Evolutionary conservation across 2,797 vertebrate species (phyloP).

Genomic region (Ptychadena robeensis): DNA sequence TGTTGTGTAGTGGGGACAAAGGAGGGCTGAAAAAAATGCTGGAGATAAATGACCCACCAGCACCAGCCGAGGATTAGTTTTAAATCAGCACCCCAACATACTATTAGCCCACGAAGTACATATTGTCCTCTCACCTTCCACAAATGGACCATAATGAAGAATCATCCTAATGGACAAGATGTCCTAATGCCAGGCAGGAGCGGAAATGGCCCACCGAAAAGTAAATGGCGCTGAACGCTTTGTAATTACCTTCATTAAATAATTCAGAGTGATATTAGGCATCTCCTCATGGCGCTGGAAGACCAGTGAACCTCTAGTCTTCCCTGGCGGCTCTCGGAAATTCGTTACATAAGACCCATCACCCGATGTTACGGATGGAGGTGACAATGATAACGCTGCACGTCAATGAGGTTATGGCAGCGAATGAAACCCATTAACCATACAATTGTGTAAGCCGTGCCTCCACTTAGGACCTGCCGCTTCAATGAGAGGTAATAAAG

Average conservation of each 20-base stretch:
- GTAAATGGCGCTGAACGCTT: too few species aligned
- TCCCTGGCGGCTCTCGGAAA: not conserved
- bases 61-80: too few species aligned
- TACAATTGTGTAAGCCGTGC: not conserved
- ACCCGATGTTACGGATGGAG: not conserved
- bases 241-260: not conserved
- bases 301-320: not conserved
- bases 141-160: too few species aligned
- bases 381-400: not conserved
- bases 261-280: not conserved
- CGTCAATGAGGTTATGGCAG: not conserved
- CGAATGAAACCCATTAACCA: conserved; percentile 25
- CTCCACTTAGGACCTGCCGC: not conserved
- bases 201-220: too few species aligned
- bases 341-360: not conserved
- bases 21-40: too few species aligned
- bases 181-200: too few species aligned
- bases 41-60: too few species aligned
- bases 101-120: too few species aligned
- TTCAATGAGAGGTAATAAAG: not conserved
- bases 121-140: too few species aligned
- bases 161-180: too few species aligned
- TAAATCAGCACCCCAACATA: too few species aligned
- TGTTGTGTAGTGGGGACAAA: too few species aligned
- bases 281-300: not conserved